Evolutionary conservation across 2,888 invertebrate genomes (phyloP), one percentile per base, ranked within the genome.

Genomic region (Cerastis rubricosa): DNA sequence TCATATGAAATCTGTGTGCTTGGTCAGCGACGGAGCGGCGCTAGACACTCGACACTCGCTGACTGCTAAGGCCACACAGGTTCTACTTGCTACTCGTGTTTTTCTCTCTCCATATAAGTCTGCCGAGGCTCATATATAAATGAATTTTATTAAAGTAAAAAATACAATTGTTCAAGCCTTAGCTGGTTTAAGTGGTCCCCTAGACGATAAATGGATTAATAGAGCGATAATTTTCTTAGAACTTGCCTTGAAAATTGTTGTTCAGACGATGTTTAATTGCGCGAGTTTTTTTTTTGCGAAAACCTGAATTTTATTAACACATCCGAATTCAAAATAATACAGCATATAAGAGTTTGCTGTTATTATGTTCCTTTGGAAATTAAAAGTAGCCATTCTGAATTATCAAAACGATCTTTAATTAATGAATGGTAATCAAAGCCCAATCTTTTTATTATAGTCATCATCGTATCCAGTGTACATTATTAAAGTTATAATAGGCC

Each of bases 11-110:
- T 93, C 88, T 85, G 84, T 83, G 77, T 89, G 94, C 94, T 72
- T 43, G 84, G 93, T 95, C 94, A 95, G 95, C 95, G 89, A 68
- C 83, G 78, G 74, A 79, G 85, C 87, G 91, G 92, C 91, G 92
- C 92, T 93, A 91, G 95, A 87, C 89, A 95, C 90, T 87, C 87
- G 95, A 95, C 90, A 95, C 95, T 90, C 78, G 88, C 85, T 89
- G 78, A 90, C 91, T 89, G 88, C 88, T 89, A 91, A 89, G 93
- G 92, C 92, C 93, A 94, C 93, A 93, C 93, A 92, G 84, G 91
- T 87, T 90, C 89, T 85, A 86, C 87, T 88, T 78, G 89, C 86
- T 84, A 88, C 88, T 89, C 85, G 87, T 89, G 89, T 91, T 91
- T 93, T 93, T 92, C 89, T 91, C 82, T 87, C 84, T 87, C 92